Evolutionary conservation across 1,140 invertebrate species (phyloP), one percentile per base, ranked within the genome.

Genomic region (Rhynchophorus ferrugineus): DNA sequence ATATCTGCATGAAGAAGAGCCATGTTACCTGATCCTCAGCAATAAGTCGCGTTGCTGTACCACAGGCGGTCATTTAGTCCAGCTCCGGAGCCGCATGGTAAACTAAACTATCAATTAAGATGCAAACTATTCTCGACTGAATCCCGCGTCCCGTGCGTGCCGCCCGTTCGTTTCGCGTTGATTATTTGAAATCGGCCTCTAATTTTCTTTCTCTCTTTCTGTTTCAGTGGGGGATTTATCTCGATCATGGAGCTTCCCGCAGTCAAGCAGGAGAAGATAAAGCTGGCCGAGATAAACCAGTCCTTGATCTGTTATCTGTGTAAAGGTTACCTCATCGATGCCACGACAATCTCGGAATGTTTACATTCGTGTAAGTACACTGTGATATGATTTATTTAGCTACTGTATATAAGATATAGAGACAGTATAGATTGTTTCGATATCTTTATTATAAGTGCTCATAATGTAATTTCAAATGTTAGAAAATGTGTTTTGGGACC

Each of bases 311-410:
- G 88, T 70, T 76, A 78, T 57, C 73, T 91, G 37, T 91, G 88
- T 67, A 74, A 79, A 46, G 88, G 88, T 41, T 91, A 91, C 65
- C 80, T 85, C 56, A 81, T 91, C 42, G 87, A 91, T 67, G 87
- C 88, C 22, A 89, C 87, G 3, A 89, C 87, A 1, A 87, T 91
- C 52, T 82, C 83, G 41, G 86, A 90, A 72, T 91, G 88, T 73
- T 74, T 90, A 47, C 88, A 91, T 73, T 87, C 87, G 8, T 89
- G 84, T 87, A 77, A 78, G 78, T 80, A 63, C 53, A 38, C 45
- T 45, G 38, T 21, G 19, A 3, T 52, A 39, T n/a, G n/a, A n/a
- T n/a, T n/a, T n/a, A n/a, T n/a, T n/a, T n/a, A n/a, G n/a, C n/a
- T n/a, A n/a, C n/a, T n/a, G n/a, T n/a, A n/a, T n/a, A n/a, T n/a